phyloP scores from a whole-genome alignment of 1,140 invertebrate genomes.

The Macrotrachela quadricornifera region DNA sequence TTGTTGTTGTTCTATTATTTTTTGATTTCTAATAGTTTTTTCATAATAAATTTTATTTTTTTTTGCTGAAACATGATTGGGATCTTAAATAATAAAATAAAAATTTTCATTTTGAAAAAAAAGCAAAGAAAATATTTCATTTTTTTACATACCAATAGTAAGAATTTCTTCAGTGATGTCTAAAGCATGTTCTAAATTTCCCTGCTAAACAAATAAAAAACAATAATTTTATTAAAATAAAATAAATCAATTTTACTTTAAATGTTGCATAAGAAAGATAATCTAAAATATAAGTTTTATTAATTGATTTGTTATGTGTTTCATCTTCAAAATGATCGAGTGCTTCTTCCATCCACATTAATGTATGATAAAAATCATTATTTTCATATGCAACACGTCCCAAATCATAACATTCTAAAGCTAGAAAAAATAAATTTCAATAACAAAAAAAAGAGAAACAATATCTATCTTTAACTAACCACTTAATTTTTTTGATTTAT shows the following conservation, averaged over 20 bases:
- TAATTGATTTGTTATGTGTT: slow-evolving; percentile 34
- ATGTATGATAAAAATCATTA: slow-evolving; percentile 75
- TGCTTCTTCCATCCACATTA: slow-evolving; percentile 82
- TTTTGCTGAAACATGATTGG: slow-evolving; percentile 53
- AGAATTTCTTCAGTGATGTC: slow-evolving; percentile 52
- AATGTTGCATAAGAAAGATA: slow-evolving; percentile 85
- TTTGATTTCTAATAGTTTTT: not conserved
- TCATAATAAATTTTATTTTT: slow-evolving; percentile 52
- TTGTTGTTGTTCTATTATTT: too few relatives aligned
- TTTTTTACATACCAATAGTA: not conserved
- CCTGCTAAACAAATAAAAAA: slow-evolving; percentile 36
- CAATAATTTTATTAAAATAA: slow-evolving; percentile 1
- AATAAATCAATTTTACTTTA: slow-evolving; percentile 34
- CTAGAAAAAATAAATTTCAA: slow-evolving; percentile 17
- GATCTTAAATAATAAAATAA: slow-evolving; percentile 27
- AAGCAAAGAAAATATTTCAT: not conserved
- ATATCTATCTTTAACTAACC: too few relatives aligned
- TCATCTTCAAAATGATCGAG: slow-evolving; percentile 41
- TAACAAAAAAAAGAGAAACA: too few relatives aligned
- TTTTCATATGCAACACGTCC: slow-evolving; percentile 79
- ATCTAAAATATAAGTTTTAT: slow-evolving; percentile 64
- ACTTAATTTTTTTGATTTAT: slow-evolving; percentile 8
- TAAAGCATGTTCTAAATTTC: slow-evolving; percentile 62
- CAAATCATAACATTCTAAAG: slow-evolving; percentile 86
- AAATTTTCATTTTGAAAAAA: too few relatives aligned